Percentiles rank a stretch among this genome's conserved stretches.
Evolutionary conservation across 2,113 vertebrate species (phyloP).

Genomic region (Vidua macroura): DNA sequence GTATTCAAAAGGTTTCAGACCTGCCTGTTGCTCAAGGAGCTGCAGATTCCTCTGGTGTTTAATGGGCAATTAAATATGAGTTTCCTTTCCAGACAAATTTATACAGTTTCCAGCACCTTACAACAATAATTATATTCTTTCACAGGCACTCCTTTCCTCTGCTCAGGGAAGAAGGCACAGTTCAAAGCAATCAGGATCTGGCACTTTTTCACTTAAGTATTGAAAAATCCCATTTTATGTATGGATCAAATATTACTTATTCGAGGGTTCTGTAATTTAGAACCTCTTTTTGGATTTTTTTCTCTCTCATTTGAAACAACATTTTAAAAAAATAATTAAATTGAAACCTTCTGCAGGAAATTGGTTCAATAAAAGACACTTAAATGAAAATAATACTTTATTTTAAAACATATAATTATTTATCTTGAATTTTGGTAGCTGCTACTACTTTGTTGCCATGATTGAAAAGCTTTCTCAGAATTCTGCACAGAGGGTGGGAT

Average conservation of each 20-base stretch:
- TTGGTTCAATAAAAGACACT: not conserved
- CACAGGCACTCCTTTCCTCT: not conserved
- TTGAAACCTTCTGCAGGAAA: not conserved
- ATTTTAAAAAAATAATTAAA: not conserved
- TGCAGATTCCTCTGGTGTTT: constrained; percentile 82
- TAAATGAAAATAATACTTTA: not conserved
- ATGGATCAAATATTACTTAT: not conserved
- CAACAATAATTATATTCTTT: not conserved
- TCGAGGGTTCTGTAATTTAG: not conserved
- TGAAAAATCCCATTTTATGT: not conserved
- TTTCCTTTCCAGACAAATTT: not conserved
- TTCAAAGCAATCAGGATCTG: not conserved
- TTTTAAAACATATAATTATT: not conserved
- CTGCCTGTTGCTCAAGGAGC: constrained; percentile 76
- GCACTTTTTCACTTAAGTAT: not conserved
- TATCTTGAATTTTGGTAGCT: not conserved
- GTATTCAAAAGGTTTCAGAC: constrained; percentile 75
- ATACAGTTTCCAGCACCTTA: not conserved
- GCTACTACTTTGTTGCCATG: not conserved
- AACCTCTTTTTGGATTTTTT: not conserved
- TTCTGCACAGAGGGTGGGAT: not conserved
- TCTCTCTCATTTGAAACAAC: not conserved
- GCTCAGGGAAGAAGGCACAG: not conserved
- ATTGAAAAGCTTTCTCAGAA: not conserved
- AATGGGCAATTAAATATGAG: constrained; percentile 67